phyloP scores from a whole-genome alignment of 2,797 vertebrate species.

The Poecilia velifera region DNA sequence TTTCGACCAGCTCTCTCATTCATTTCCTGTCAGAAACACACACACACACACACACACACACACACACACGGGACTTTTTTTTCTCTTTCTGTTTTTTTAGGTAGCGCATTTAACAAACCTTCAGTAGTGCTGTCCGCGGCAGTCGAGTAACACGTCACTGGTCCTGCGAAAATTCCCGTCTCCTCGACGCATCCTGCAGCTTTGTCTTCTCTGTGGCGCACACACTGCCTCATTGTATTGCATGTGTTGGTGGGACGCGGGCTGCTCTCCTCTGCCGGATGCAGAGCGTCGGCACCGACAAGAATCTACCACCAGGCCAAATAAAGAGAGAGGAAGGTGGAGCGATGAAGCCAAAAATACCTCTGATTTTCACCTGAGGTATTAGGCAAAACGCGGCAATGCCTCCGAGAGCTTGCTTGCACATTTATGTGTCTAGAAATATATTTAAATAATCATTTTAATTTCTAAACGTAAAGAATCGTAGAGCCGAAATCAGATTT shows the following conservation, averaged over 20 bases:
- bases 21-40: constrained; percentile 12
- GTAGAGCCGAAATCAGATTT: neutral
- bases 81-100: neutral
- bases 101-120: constrained; percentile 56
- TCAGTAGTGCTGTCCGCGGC: constrained; percentile 36
- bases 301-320: neutral
- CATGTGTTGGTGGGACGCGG: constrained; percentile 26
- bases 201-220: constrained; percentile 55
- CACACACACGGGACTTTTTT: neutral
- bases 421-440: too few species aligned
- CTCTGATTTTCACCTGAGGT: neutral
- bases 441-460: too few species aligned
- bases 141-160: constrained; percentile 35
- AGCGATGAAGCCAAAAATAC: neutral
- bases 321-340: neutral
- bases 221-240: constrained; percentile 68
- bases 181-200: constrained; percentile 62
- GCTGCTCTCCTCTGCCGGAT: constrained; percentile 45
- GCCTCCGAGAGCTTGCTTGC: neutral
- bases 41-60: too few species aligned
- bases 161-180: constrained; percentile 28
- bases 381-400: neutral
- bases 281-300: constrained; percentile 26
- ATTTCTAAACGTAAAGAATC: too few species aligned
- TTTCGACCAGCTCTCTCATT: neutral